phyloP scores from a whole-genome alignment of 2,888 invertebrate genomes.

The Xanthia icteritia region DNA sequence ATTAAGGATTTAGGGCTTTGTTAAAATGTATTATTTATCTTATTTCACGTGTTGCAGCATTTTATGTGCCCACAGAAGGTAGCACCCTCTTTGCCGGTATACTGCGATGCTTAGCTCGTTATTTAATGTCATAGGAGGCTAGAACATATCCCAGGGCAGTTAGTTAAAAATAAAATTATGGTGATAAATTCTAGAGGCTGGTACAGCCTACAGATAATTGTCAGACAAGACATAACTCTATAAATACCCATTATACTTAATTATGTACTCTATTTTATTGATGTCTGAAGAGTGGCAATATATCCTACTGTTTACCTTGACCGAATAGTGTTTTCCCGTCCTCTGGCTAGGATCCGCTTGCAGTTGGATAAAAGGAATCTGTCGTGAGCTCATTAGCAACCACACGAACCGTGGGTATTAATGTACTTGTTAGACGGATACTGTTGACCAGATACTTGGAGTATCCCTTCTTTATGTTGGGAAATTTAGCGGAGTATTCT shows the following conservation, averaged over 20 bases:
- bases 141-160: neutral
- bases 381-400: slow-evolving; percentile 55
- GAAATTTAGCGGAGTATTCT: neutral
- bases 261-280: neutral
- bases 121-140: neutral
- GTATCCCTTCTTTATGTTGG: neutral
- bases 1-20: neutral
- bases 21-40: neutral
- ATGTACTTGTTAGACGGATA: slow-evolving; percentile 28
- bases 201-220: neutral
- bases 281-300: slow-evolving; percentile 33
- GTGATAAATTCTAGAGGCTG: slow-evolving; percentile 29
- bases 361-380: slow-evolving; percentile 43
- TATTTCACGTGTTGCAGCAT: neutral
- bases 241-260: neutral
- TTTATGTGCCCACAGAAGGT: neutral
- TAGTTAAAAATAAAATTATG: slow-evolving; percentile 19
- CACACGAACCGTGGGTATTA: slow-evolving; percentile 20
- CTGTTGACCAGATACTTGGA: neutral
- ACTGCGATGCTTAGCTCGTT: neutral
- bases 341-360: slow-evolving; percentile 45
- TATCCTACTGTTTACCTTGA: slow-evolving; percentile 43
- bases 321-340: slow-evolving; percentile 51
- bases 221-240: neutral
- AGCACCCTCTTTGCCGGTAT: too few relatives aligned